A percentile compares a stretch with the other conserved stretches of the same genome.
Conservation (phyloP, 2,797 vertebrate genomes). For the Echiichthys vipera region DNA sequence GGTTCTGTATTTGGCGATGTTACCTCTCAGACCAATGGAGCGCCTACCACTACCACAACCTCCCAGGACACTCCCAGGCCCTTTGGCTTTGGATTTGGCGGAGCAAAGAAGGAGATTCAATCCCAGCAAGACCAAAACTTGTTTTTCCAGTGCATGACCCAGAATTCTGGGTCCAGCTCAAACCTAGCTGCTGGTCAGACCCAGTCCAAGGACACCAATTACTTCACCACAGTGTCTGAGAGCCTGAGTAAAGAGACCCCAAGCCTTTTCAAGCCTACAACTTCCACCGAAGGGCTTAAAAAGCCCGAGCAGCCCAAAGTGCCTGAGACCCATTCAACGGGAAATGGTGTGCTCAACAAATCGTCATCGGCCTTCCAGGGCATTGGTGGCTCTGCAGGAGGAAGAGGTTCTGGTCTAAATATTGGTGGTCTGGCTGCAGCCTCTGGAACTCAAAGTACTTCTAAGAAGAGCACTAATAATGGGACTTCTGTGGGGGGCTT, state of each 20-base stretch:
- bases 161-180: slow-evolving; percentile 87
- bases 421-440: slow-evolving; percentile 54
- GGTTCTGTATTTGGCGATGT: slow-evolving; percentile 87
- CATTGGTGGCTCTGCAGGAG: slow-evolving; percentile 64
- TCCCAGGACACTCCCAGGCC: slow-evolving; percentile 88
- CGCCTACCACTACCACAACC: slow-evolving; percentile 63
- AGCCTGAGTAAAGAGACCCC: slow-evolving; percentile 89
- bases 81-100: slow-evolving; percentile 90
- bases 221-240: slow-evolving; percentile 93
- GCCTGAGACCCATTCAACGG: slow-evolving; percentile 87
- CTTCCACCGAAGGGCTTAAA: slow-evolving; percentile 81
- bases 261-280: slow-evolving; percentile 86
- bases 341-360: slow-evolving; percentile 90
- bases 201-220: slow-evolving; percentile 91
- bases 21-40: slow-evolving; percentile 90
- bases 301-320: slow-evolving; percentile 86
- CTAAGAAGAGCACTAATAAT: slow-evolving; percentile 73
- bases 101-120: slow-evolving; percentile 82
- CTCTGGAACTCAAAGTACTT: slow-evolving; percentile 61
- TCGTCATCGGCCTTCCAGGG: slow-evolving; percentile 89
- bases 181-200: slow-evolving; percentile 79
- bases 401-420: slow-evolving; percentile 62
- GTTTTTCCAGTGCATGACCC: slow-evolving; percentile 99
- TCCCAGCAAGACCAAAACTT: slow-evolving; percentile 93
- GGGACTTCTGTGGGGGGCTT: slow-evolving; percentile 67